Evolutionary conservation across 2,888 invertebrate species (phyloP).

Genomic region (Pharmacophagus antenor): DNA sequence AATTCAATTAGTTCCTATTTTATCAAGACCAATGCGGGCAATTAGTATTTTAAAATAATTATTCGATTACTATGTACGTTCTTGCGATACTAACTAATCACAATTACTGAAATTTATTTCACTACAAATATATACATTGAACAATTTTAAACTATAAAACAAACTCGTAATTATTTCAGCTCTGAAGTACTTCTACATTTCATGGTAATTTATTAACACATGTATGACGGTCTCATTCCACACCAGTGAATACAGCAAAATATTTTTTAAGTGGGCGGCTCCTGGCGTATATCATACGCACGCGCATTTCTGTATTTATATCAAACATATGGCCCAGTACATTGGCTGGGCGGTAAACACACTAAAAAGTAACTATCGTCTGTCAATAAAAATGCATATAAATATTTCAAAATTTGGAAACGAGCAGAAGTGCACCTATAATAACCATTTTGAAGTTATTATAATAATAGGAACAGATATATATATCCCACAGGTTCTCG

Average conservation of each 20-base stretch:
- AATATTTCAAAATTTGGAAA: no score
- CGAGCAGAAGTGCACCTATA: no score
- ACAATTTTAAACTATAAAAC: no score
- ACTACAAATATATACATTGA: no score
- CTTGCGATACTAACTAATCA: no score
- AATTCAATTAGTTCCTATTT: background rate
- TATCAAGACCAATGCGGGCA: background rate
- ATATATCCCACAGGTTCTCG: no score
- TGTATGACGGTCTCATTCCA: constrained; percentile 10
- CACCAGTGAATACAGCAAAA: constrained; percentile 27
- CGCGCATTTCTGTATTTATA: constrained; percentile 62
- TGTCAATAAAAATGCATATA: constrained; percentile 7
- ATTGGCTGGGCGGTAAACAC: constrained; percentile 40
- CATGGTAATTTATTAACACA: constrained; percentile 1
- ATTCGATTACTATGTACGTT: no score
- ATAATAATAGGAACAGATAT: no score
- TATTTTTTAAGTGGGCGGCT: constrained; percentile 61
- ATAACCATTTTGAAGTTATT: no score
- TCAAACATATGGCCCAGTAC: constrained; percentile 69
- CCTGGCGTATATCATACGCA: constrained; percentile 63
- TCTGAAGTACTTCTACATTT: background rate
- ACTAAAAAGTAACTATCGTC: constrained; percentile 40
- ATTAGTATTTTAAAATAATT: no score
- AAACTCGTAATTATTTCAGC: no score
- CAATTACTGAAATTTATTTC: no score